Base-by-base conservation (phyloP, 2,797 vertebrate species). In the Gambelia wislizenii region DNA sequence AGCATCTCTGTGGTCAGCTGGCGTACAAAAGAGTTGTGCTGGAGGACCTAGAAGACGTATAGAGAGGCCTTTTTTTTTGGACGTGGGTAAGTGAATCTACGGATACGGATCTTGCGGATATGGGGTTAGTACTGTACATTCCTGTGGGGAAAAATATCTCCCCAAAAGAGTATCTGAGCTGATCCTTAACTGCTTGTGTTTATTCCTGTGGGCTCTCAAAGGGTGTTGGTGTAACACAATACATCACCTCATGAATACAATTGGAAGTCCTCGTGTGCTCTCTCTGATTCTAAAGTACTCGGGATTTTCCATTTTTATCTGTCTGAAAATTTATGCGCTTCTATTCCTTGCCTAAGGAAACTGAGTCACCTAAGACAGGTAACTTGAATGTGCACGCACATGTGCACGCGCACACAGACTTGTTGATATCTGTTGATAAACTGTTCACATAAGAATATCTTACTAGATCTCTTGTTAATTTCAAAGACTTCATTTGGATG, bases 391-490 rank as follows among this genome's bases (percentile, higher is more conserved):
- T 9, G 9, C 61, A 8, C 27, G 6, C 61, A 8, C 27, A 27
- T 8, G 8, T 30, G 27, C 61, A 64, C 25, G 8, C 25, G 27
- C 25, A 67, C 10, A 67, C 64, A 10, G 83, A 88, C 64, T 56
- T 70, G 72, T 88, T 92, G 91, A 81, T 47, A 90, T 78, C 56
- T 61, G 80, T 87, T 91, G 91, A 83, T 69, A 88, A 90, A 93
- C 59, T 96, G 2, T 91, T 92, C 91, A 78, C 87, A 80, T 89
- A 83, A 94, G 92, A 92, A 93, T 89, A 86, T 90, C 91, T 95
- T 89, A 92, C 93, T 95, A 59, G 87, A 87, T 94, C 81, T 80
- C 30, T 36, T 92, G 87, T 91, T 95, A 93, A 94, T 93, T 95
- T 85, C 52, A 70, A 74, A 91, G 80, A 78, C 87, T 95, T 94